A percentile compares a stretch with the other conserved stretches of the same genome.
These are phyloP conservation scores for Kryptolebias marmoratus DNA, from an alignment of 2,113 vertebrate genomes.

Conservation along the genomic window DNA sequence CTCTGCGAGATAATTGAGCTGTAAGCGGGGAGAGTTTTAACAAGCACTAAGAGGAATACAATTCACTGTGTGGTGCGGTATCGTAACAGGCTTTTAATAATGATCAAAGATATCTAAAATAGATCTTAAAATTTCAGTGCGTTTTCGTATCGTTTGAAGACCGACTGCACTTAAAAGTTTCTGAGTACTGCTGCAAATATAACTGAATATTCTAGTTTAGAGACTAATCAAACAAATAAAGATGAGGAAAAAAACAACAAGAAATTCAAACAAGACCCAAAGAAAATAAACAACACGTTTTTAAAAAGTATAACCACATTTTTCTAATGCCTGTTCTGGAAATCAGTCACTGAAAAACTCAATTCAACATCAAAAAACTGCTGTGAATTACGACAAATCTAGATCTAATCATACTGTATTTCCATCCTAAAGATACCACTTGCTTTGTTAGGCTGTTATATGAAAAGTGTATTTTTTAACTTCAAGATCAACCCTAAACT, in stretches of 20 bases:
- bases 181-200: neutral
- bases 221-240: neutral
- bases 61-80: constrained; percentile 1
- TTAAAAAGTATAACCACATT: too few relatives aligned
- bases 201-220: neutral
- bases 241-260: neutral
- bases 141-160: neutral
- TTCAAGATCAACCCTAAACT: neutral
- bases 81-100: constrained; percentile 12
- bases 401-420: neutral
- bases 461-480: neutral
- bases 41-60: constrained; percentile 7
- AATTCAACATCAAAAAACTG: neutral
- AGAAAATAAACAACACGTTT: too few relatives aligned
- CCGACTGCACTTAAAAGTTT: neutral
- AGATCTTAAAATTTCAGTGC: neutral
- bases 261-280: neutral
- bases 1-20: constrained; percentile 20
- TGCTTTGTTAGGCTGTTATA: neutral
- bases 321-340: too few relatives aligned
- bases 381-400: neutral
- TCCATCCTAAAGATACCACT: neutral
- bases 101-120: neutral
- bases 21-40: constrained; percentile 16
- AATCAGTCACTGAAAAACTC: neutral